Percentiles rank a stretch among this genome's conserved stretches.
phyloP scores from a whole-genome alignment of 2,888 invertebrate genomes.

The Vesta saturnalis region DNA sequence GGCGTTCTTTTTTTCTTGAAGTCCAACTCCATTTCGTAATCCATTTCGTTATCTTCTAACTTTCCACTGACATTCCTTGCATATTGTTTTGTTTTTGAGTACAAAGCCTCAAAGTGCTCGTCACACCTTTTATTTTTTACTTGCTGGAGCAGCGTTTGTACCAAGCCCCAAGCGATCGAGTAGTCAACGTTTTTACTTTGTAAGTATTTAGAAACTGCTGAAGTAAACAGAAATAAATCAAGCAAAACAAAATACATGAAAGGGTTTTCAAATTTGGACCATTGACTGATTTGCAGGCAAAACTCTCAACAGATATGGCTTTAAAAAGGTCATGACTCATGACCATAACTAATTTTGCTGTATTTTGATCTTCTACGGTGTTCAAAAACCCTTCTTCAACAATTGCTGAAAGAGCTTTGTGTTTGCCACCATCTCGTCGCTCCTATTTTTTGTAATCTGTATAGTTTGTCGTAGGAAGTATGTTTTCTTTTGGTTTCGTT shows the following conservation, averaged over 20 bases:
- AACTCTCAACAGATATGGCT: not conserved
- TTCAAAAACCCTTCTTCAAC: not conserved
- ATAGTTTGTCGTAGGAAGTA: not conserved
- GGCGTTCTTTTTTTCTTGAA: not conserved
- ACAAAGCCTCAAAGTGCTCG: not conserved
- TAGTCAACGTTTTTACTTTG: not conserved
- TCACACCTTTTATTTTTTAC: not conserved
- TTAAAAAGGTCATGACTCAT: not conserved
- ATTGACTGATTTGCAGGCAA: not conserved
- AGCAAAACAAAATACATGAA: not conserved
- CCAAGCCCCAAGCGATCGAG: not conserved
- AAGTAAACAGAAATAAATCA: not conserved
- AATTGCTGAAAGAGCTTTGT: not conserved
- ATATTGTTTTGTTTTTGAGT: not conserved
- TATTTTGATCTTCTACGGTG: not conserved
- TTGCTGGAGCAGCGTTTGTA: not conserved
- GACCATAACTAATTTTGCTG: not conserved
- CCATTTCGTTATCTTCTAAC: not conserved
- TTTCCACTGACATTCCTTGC: not conserved
- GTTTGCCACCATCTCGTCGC: not conserved
- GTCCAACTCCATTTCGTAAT: not conserved
- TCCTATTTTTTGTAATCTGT: constrained; percentile 12
- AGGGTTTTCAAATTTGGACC: not conserved
- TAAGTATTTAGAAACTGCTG: not conserved
- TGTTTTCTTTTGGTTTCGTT: constrained; percentile 9